Percentiles rank a stretch among this genome's conserved stretches.
These are phyloP conservation scores for Drosophila saltans DNA, from an alignment of 1,140 invertebrate genomes.

Conservation along the genomic window DNA sequence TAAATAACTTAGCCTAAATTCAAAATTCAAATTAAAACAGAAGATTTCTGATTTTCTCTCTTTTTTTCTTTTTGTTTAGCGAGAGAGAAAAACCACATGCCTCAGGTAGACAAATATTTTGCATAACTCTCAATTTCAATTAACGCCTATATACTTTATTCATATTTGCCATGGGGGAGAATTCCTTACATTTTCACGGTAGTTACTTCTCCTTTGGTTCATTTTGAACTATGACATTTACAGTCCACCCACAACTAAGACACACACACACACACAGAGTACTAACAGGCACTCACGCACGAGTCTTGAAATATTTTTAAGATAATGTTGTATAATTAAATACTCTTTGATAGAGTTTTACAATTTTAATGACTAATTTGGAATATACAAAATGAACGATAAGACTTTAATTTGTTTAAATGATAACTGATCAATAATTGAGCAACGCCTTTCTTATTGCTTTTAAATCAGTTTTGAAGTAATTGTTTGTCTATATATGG, in stretches of 20 bases:
- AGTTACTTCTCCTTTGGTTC: not conserved
- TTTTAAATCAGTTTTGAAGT: no score
- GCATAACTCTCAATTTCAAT: constrained; percentile 8
- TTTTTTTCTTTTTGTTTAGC: no score
- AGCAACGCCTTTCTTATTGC: no score
- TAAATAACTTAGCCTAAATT: no score
- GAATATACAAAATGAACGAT: no score
- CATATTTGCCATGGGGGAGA: not conserved
- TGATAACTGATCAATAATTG: no score
- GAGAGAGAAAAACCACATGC: not conserved
- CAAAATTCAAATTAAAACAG: no score
- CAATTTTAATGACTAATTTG: no score
- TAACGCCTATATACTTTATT: constrained; percentile 3
- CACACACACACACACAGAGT: not conserved
- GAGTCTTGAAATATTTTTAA: not conserved
- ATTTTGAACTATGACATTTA: constrained; percentile 8
- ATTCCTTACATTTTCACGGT: not conserved
- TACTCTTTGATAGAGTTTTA: not conserved
- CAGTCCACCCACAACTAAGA: not conserved
- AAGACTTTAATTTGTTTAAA: no score
- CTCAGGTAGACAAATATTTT: not conserved
- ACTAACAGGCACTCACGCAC: not conserved
- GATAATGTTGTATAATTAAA: not conserved
- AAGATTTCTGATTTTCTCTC: no score
- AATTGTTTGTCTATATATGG: no score